Evolutionary conservation across 2,888 invertebrate species (phyloP), one percentile per base, ranked within the genome.

Genomic region (Cheilosia urbana): DNA sequence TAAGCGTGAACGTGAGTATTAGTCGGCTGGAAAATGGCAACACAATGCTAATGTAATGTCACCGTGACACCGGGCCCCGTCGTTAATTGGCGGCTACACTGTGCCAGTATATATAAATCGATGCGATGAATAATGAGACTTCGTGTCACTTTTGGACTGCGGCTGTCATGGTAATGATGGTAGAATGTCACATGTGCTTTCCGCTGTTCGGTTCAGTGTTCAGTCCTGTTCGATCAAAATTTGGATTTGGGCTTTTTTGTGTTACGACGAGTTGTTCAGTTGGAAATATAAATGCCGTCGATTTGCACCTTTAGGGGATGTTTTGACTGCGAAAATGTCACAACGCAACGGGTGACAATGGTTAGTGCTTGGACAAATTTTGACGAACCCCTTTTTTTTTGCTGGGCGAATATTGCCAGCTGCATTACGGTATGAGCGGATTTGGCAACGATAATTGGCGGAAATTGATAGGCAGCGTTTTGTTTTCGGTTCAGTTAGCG

Each of bases 391-490:
- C 6, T 45, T 55, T 47, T 27, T 47, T 57, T 19, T 58, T 37
- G 37, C 9, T 37, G 11, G 37, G 4, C 13, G 11, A 58, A 58
- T 0, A 17, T 15, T 58, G 58, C 27, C 27, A 11, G 37, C 21
- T 37, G 40, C 17, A 47, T 19, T 55, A 42, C 53, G 34, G 60
- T 77, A 19, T 68, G 77, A 60, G 60, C 60, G 68, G 68, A 77
- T 77, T 77, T 69, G 77, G 30, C 40, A 57, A 45, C 60, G 71
- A 65, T 78, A 78, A 78, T 78, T 78, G 78, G 78, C 78, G 57
- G 78, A 78, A 78, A 65, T 63, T 65, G 63, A 57, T 49, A 71
- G 55, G 63, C 63, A 78, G 30, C 49, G 17, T 47, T 78, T 78
- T 65, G 71, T 65, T 78, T 63, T 69, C 62, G 68, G 55, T 69